Conservation (phyloP, 2,888 invertebrate genomes). For the Apomyelois bistriatella region DNA sequence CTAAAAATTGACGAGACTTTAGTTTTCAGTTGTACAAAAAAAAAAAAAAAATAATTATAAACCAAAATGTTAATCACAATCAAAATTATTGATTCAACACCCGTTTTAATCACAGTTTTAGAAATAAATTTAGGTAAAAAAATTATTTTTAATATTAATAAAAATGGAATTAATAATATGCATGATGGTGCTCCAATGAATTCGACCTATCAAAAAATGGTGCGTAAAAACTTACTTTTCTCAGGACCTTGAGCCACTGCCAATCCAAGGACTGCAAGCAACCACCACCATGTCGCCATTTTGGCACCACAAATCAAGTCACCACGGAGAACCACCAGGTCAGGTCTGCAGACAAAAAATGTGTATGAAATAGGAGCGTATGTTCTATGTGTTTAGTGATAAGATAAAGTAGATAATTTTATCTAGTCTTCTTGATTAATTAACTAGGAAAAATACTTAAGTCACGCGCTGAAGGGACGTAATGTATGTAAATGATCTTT, state of each 20-base stretch:
- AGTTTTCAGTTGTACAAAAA: no score
- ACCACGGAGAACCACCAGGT: conserved; percentile 25
- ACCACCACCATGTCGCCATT: conserved; percentile 30
- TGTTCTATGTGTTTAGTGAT: conserved; percentile 33
- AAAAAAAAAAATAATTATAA: no score
- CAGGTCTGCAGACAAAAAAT: conserved; percentile 53
- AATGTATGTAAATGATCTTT: conserved; percentile 1
- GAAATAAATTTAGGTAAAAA: background rate
- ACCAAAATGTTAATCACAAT: no score
- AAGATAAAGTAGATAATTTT: conserved; percentile 63
- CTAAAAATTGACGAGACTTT: no score
- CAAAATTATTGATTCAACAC: no score
- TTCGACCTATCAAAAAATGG: background rate
- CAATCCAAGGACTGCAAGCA: conserved; percentile 39
- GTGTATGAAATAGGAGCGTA: conserved; percentile 41
- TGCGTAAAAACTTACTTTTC: conserved; percentile 46
- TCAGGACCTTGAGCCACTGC: conserved; percentile 50
- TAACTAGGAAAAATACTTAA: conserved; percentile 66
- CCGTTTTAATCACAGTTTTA: no score
- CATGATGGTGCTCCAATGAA: background rate
- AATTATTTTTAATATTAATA: background rate
- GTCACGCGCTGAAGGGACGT: conserved; percentile 60
- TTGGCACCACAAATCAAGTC: conserved; percentile 1
- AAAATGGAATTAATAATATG: conserved; percentile 1
- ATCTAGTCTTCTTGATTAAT: conserved; percentile 57